Evolutionary conservation across 2,113 vertebrate species (phyloP).

Genomic region (Dendrocopos noguchii): DNA sequence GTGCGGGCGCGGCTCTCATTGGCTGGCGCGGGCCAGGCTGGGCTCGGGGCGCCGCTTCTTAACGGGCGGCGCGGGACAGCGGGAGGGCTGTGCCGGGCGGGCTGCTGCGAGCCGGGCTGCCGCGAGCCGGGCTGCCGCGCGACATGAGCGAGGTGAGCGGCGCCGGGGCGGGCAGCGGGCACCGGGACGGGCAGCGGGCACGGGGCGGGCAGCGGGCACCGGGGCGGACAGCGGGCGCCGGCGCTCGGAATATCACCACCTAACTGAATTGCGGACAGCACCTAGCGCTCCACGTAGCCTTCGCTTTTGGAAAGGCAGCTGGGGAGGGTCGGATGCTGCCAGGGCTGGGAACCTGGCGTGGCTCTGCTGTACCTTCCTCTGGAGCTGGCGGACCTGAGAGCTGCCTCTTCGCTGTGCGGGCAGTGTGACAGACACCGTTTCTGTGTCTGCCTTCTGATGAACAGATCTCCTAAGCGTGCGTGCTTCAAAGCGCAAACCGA

Average conservation of each 20-base stretch:
- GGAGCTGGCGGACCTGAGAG: not conserved
- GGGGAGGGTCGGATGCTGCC: not conserved
- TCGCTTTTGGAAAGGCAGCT: too few species aligned
- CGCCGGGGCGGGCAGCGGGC: not conserved
- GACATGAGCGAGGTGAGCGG: conserved; percentile 79
- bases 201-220: too few species aligned
- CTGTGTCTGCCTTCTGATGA: rapidly evolving
- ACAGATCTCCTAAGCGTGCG: rapidly evolving
- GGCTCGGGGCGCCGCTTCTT: conserved; percentile 40
- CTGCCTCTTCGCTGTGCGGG: not conserved
- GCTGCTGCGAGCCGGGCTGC: not conserved
- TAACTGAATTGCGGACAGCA: too few species aligned
- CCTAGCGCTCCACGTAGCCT: too few species aligned
- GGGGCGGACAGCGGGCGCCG: too few species aligned
- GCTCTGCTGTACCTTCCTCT: not conserved
- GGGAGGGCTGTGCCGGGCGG: not conserved
- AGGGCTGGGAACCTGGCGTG: not conserved
- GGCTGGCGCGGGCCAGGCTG: not conserved
- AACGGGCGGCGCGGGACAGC: not conserved
- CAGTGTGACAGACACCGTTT: rapidly evolving
- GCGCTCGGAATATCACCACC: too few species aligned
- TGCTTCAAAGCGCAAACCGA: rapidly evolving
- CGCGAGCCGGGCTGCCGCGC: not conserved
- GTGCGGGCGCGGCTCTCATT: not conserved
- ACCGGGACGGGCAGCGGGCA: too few species aligned